Evolutionary conservation across 1,140 invertebrate genomes (phyloP).

Genomic region (Bombus waltoni): DNA sequence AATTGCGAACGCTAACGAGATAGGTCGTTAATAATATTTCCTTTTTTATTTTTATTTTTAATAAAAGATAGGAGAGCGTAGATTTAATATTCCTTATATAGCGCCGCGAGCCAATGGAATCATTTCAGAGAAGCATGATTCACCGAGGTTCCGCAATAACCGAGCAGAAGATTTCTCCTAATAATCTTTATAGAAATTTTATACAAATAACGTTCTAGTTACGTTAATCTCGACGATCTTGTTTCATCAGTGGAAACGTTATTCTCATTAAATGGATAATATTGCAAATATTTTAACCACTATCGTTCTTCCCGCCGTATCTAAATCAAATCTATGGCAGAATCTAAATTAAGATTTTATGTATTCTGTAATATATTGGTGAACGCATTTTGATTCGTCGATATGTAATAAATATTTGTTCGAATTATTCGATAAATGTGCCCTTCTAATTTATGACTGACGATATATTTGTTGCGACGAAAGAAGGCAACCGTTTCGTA

Average conservation of each 20-base stretch:
- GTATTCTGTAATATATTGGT: background rate
- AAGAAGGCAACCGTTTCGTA: background rate
- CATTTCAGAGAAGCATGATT: conserved; percentile 35
- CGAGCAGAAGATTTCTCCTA: conserved; percentile 35
- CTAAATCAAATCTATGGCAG: background rate
- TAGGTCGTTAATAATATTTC: background rate
- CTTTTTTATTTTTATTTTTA: background rate
- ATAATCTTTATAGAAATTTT: conserved; percentile 37
- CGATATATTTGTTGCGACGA: too few relatives aligned
- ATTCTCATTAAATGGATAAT: background rate
- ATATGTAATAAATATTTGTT: too few relatives aligned
- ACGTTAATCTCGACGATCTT: background rate
- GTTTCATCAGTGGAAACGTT: background rate
- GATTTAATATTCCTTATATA: background rate
- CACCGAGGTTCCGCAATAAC: conserved; percentile 25
- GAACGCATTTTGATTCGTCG: background rate
- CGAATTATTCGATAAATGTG: too few relatives aligned
- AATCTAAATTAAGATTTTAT: background rate
- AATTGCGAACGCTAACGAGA: background rate
- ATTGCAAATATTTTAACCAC: background rate
- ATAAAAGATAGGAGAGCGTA: background rate
- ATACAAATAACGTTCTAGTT: conserved; percentile 18
- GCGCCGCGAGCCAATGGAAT: conserved; percentile 8
- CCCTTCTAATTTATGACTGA: too few relatives aligned
- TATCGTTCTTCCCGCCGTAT: background rate